A percentile compares a stretch with the other conserved stretches of the same genome.
Evolutionary conservation across 2,797 vertebrate genomes (phyloP).

Genomic region (Fistularia tabacaria): DNA sequence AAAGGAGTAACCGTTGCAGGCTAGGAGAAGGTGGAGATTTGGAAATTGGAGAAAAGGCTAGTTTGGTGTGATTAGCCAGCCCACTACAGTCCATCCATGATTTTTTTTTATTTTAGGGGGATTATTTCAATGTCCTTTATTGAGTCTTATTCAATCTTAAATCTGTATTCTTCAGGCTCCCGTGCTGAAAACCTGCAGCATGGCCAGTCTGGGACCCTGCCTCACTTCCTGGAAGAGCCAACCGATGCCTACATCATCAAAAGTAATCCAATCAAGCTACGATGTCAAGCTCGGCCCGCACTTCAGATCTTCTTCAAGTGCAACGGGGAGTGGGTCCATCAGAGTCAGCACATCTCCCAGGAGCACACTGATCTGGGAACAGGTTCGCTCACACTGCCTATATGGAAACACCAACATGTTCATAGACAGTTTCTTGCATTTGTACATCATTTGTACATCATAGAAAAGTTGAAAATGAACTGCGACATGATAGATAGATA

Average conservation of each 20-base stretch:
- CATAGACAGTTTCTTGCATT: too few relatives aligned
- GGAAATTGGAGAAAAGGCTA: too few relatives aligned
- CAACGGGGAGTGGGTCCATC: slow-evolving; percentile 98
- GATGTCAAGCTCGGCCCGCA: slow-evolving; percentile 87
- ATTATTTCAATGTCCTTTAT: not conserved
- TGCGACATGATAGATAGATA: too few relatives aligned
- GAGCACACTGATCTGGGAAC: slow-evolving; percentile 88
- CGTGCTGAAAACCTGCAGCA: slow-evolving; percentile 68
- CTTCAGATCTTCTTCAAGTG: slow-evolving; percentile 99
- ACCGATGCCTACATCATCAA: slow-evolving; percentile 95
- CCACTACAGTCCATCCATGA: not conserved
- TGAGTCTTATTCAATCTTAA: not conserved
- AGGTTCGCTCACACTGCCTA: slow-evolving; percentile 64
- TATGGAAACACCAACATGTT: not conserved
- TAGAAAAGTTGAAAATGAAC: too few relatives aligned
- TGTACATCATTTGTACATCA: too few relatives aligned
- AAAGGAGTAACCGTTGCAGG: too few relatives aligned
- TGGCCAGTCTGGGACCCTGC: slow-evolving; percentile 83
- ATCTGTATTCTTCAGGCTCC: slow-evolving; percentile 52
- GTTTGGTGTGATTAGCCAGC: not conserved
- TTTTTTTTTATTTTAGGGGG: not conserved
- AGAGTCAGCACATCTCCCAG: slow-evolving; percentile 89
- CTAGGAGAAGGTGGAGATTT: too few relatives aligned
- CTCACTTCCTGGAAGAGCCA: slow-evolving; percentile 93
- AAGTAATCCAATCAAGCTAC: slow-evolving; percentile 92